phyloP scores from a whole-genome alignment of 2,797 vertebrate species.

The Falco biarmicus region DNA sequence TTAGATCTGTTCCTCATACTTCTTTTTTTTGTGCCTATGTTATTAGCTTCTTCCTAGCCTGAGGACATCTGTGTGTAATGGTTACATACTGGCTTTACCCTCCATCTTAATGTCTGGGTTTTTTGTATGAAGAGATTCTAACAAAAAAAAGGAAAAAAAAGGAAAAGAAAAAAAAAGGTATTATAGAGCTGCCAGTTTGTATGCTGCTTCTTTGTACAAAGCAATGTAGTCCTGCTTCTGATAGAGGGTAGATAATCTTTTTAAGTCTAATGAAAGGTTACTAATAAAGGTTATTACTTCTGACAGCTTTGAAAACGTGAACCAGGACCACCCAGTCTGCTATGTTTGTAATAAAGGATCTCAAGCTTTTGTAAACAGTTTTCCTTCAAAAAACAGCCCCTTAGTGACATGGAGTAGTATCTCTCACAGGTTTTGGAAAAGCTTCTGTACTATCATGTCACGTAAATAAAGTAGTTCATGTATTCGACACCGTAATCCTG shows the following conservation, averaged over 20 bases:
- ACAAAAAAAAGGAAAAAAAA: background rate
- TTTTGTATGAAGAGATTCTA: background rate
- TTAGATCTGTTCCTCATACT: background rate
- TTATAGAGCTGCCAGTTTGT: background rate
- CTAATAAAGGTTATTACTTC: constrained; percentile 42
- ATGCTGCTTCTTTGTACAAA: background rate
- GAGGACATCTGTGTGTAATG: background rate
- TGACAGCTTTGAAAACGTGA: constrained; percentile 50
- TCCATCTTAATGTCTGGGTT: background rate
- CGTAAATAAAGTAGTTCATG: background rate
- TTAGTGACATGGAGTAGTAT: background rate
- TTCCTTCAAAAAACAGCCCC: background rate
- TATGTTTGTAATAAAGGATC: background rate
- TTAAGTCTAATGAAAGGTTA: constrained; percentile 3
- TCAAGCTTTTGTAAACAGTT: background rate
- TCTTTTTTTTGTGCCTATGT: background rate
- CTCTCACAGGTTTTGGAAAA: background rate
- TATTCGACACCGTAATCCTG: background rate
- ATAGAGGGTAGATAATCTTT: background rate
- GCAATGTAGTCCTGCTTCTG: background rate
- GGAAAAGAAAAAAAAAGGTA: background rate
- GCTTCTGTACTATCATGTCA: background rate
- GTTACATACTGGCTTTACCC: background rate
- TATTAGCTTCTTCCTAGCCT: background rate
- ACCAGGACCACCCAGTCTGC: constrained; percentile 48